Evolutionary conservation across 2,797 vertebrate species (phyloP).

Genomic region (Microctenopoma steveboyesi): DNA sequence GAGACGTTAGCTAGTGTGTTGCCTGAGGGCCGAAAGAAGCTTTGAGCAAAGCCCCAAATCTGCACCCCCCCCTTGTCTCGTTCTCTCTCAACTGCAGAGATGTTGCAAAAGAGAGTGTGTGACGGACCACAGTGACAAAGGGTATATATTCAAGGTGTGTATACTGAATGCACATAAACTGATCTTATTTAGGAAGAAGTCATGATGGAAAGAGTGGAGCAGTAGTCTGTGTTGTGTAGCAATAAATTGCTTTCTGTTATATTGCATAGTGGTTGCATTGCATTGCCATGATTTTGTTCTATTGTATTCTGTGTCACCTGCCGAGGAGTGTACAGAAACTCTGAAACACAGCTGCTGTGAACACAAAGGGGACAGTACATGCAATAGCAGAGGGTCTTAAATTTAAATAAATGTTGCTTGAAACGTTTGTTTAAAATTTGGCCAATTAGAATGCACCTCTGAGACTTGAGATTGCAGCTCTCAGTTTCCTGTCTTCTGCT

Average conservation of each 20-base stretch:
- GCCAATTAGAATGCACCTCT: not conserved
- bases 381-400: too few species aligned
- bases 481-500: not conserved
- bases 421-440: not conserved
- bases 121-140: slow-evolving; percentile 43
- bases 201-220: not conserved
- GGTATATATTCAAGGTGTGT: slow-evolving; percentile 22
- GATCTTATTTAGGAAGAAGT: not conserved
- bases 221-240: not conserved
- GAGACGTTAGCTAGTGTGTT: slow-evolving; percentile 34
- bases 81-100: slow-evolving; percentile 44
- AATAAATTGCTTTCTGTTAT: not conserved
- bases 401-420: too few species aligned
- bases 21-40: slow-evolving; percentile 56
- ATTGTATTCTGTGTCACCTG: slow-evolving; percentile 6
- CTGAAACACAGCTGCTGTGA: not conserved
- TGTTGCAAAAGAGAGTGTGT: slow-evolving; percentile 29
- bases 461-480: not conserved
- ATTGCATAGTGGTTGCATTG: not conserved
- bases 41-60: slow-evolving; percentile 55
- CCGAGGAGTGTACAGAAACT: not conserved
- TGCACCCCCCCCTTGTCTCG: slow-evolving; percentile 17
- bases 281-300: not conserved
- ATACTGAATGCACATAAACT: not conserved
- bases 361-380: not conserved